Percentiles rank a stretch among this genome's conserved stretches.
Evolutionary conservation across 1,140 invertebrate species (phyloP).

Genomic region (Drosophila prosaltans): DNA sequence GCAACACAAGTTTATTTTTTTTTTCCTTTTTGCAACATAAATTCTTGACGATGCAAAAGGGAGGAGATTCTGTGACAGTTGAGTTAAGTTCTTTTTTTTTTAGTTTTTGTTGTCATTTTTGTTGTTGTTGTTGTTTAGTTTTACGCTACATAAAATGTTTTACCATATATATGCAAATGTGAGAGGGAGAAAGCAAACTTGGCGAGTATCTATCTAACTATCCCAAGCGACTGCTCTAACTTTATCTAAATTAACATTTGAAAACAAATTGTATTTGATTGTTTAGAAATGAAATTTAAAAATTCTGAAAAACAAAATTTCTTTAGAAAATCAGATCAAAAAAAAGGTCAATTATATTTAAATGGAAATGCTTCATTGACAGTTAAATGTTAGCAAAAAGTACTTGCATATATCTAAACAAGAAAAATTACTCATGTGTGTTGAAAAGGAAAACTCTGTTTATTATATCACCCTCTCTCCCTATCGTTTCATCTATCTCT

Average conservation of each 20-base stretch:
- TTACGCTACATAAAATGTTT: conserved; percentile 1
- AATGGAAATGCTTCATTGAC: neutral
- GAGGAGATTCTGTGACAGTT: conserved; percentile 7
- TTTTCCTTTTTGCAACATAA: neutral
- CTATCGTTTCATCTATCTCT: neutral
- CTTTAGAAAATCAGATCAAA: neutral
- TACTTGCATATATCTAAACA: conserved; percentile 6
- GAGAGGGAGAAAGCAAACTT: neutral
- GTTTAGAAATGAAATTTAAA: neutral
- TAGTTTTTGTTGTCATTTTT: too few relatives aligned
- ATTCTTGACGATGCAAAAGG: neutral
- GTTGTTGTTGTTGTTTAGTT: conserved; percentile 1
- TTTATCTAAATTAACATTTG: neutral
- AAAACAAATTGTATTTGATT: neutral
- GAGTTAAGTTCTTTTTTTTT: conserved; percentile 1
- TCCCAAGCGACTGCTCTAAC: neutral
- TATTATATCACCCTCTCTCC: neutral
- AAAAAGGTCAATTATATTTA: conserved; percentile 6
- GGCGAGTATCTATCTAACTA: neutral
- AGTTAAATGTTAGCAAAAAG: neutral
- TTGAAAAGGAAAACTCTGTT: neutral
- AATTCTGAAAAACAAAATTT: neutral
- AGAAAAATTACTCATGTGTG: conserved; percentile 10
- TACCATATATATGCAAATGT: conserved; percentile 1
- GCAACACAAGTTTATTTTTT: neutral